These are phyloP conservation scores for Antechinus flavipes DNA, from an alignment of 2,113 vertebrate genomes.

Conservation along the genomic window DNA sequence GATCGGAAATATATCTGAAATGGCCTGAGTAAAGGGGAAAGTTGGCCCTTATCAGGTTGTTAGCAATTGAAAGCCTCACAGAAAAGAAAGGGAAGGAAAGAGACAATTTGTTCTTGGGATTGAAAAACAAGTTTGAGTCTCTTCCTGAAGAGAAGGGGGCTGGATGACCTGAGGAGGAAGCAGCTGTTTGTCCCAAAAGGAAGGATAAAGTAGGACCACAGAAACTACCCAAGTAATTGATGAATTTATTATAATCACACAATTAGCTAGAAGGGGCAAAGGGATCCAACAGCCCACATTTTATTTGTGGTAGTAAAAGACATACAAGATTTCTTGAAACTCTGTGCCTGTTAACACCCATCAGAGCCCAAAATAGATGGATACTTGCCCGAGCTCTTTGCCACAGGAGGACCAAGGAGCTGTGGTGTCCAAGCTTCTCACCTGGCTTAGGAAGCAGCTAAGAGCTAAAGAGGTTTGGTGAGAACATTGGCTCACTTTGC, in stretches of 20 bases:
- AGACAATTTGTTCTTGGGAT: background rate
- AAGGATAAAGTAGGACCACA: background rate
- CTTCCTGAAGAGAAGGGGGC: background rate
- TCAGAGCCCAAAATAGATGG: background rate
- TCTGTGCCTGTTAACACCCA: background rate
- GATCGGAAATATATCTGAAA: background rate
- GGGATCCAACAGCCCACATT: background rate
- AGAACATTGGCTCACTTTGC: too few species aligned
- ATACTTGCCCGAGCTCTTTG: background rate
- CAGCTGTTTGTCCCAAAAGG: background rate
- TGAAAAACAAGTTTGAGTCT: background rate
- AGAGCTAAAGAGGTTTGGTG: too few species aligned
- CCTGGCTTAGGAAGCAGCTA: too few species aligned
- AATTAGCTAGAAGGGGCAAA: background rate
- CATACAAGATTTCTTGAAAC: background rate
- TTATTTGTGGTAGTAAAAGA: background rate
- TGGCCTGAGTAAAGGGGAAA: background rate
- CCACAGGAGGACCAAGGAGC: background rate
- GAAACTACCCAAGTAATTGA: background rate
- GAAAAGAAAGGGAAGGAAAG: background rate
- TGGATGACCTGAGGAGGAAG: background rate
- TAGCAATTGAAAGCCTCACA: background rate
- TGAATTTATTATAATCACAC: background rate
- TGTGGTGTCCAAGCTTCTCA: too few species aligned
- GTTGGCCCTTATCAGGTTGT: background rate